A percentile compares a stretch with the other conserved stretches of the same genome.
These are phyloP conservation scores for Zygogramma bicolorata DNA, from an alignment of 2,888 invertebrate genomes.

Conservation along the genomic window DNA sequence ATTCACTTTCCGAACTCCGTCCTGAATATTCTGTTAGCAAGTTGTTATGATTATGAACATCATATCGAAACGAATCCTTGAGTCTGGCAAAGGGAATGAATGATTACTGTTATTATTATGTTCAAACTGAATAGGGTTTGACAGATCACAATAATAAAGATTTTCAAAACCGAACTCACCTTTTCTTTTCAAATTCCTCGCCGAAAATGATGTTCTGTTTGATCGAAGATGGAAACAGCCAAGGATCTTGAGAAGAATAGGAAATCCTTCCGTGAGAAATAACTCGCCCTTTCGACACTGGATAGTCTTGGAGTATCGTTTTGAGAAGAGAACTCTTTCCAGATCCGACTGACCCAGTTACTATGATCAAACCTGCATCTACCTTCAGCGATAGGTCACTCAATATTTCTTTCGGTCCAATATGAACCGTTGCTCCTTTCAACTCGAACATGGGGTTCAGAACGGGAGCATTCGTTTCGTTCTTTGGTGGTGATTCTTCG, in stretches of 20 bases:
- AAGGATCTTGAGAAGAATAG: conserved; percentile 75
- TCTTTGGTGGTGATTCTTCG: conserved; percentile 79
- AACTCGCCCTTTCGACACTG: conserved; percentile 62
- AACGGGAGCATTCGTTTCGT: conserved; percentile 41
- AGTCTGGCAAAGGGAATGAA: no score
- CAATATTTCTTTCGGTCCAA: conserved; percentile 60
- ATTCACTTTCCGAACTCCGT: no score
- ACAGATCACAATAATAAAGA: no score
- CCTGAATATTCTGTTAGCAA: no score
- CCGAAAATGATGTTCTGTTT: conserved; percentile 77
- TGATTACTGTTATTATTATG: no score
- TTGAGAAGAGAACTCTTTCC: conserved; percentile 71
- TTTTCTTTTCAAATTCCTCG: conserved; percentile 19
- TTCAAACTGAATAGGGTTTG: no score
- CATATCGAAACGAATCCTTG: no score
- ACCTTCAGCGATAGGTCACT: conserved; percentile 58
- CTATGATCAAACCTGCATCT: conserved; percentile 64
- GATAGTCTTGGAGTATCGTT: conserved; percentile 65
- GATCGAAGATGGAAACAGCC: conserved; percentile 73
- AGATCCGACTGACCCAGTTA: conserved; percentile 76
- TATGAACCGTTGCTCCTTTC: conserved; percentile 46
- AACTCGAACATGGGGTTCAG: conserved; percentile 48
- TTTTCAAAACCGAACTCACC: conserved; percentile 13
- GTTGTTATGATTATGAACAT: no score
- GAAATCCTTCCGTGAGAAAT: conserved; percentile 68